These are phyloP conservation scores for Ctenopoma kingsleyae DNA, from an alignment of 2,797 vertebrate species.

Conservation along the genomic window DNA sequence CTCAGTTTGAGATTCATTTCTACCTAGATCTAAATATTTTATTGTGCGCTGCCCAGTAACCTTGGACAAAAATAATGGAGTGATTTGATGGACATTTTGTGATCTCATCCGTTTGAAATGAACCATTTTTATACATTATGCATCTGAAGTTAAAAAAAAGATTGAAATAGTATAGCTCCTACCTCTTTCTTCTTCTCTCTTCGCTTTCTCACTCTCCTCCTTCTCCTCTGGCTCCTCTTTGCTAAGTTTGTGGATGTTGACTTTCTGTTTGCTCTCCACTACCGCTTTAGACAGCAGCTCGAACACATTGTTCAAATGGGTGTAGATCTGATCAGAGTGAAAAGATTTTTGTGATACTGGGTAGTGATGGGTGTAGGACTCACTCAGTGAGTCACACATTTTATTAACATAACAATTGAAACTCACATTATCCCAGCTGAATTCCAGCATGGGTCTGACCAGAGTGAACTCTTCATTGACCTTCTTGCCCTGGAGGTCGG, in stretches of 20 bases:
- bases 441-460: constrained; percentile 85
- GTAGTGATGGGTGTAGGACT: neutral
- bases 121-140: constrained; percentile 21
- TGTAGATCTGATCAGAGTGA: constrained; percentile 75
- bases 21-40: constrained; percentile 10
- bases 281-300: constrained; percentile 84
- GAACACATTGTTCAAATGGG: constrained; percentile 85
- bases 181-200: constrained; percentile 81
- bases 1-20: constrained; percentile 4
- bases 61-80: neutral
- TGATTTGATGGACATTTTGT: constrained; percentile 22
- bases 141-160: constrained; percentile 5
- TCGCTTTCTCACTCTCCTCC: constrained; percentile 79
- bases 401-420: no score
- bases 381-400: neutral
- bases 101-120: constrained; percentile 36
- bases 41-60: constrained; percentile 19
- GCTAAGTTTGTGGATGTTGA: constrained; percentile 81
- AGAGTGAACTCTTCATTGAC: constrained; percentile 86
- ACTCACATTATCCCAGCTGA: constrained; percentile 87
- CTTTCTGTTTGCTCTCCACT: constrained; percentile 85
- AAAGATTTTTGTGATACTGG: neutral
- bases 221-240: constrained; percentile 80
- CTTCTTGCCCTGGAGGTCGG: constrained; percentile 85
- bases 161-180: neutral